Base-by-base conservation (phyloP, 2,797 vertebrate genomes). In the Periophthalmus magnuspinnatus region DNA sequence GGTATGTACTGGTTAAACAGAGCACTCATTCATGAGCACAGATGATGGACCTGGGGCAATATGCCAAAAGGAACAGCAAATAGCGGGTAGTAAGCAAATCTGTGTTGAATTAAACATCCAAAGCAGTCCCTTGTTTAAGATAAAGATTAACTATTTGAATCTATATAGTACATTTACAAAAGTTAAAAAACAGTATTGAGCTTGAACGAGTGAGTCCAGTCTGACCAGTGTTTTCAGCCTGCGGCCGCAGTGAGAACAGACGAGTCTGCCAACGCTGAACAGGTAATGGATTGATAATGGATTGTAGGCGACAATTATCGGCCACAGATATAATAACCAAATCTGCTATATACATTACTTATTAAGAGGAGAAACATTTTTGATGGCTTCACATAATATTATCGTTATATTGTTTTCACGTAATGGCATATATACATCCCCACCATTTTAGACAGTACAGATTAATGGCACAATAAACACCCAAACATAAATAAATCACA, bases 1-100 rank as follows among this genome's bases (percentile, higher is more conserved):
- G 59, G n/a, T 56, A 54, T 17, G 71, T 41, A 8, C 24, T 52
- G 22, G 21, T 28, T 64, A 24, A 81, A 93, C 88, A 92, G 86
- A 88, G 80, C 65, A 33, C 45, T 79, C 82, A 89, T 91, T 93
- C 82, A 93, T 38, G 75, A 5, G 41, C 62, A 78, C 71, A 61
- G 75, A 60, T 55, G 68, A 62, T 56, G 36, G 69, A 70, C 22
- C 5, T 57, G 36, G 60, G 61, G 16, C 7, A 60, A 56, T 45
- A 57, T 0, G 28, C 55, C 34, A 54, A 65, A 16, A 24, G 6
- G 69, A 82, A 71, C 47, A 48, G 38, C 33, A 60, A 34, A 8
- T 24, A 68, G 22, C 62, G 13, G 56, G 56, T 36, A 66, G 48
- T 5, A 8, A 11, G 21, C 54, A 56, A 22, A 14, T 56, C 13